Conservation (phyloP, 2,113 vertebrate species). For the Lamprotornis superbus region DNA sequence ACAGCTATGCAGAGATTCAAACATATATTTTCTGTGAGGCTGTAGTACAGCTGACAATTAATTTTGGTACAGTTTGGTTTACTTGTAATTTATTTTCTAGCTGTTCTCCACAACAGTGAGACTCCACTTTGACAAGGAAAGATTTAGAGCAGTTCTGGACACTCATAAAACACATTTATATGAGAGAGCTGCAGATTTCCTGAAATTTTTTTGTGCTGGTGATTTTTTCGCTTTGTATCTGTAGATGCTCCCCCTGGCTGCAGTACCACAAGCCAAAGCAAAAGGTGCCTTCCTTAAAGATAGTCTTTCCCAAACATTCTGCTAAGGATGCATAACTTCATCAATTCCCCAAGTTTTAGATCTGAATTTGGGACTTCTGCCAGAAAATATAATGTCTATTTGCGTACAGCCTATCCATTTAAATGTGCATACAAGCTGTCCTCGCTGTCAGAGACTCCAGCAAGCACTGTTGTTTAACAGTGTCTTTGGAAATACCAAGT, state of each 20-base stretch:
- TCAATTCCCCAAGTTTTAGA: neutral
- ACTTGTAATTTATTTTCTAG: neutral
- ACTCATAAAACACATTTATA: neutral
- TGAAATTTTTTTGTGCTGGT: neutral
- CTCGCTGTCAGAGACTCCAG: neutral
- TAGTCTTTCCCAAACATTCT: neutral
- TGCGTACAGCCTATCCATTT: neutral
- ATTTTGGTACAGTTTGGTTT: neutral
- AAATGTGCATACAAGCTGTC: neutral
- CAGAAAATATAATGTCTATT: neutral
- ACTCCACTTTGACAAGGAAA: neutral
- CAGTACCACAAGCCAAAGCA: neutral
- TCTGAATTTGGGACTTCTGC: neutral
- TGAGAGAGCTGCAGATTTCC: neutral
- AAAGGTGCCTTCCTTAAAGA: neutral
- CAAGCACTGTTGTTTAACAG: neutral
- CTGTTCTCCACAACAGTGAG: neutral
- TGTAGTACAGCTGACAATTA: neutral
- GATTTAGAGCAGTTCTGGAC: neutral
- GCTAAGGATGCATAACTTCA: neutral
- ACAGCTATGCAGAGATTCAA: neutral
- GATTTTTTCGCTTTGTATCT: neutral
- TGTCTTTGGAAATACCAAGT: constrained; percentile 21
- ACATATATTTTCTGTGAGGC: neutral
- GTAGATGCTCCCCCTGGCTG: neutral